These are phyloP conservation scores for Heliothis virescens DNA, from an alignment of 1,140 invertebrate genomes.

Conservation along the genomic window DNA sequence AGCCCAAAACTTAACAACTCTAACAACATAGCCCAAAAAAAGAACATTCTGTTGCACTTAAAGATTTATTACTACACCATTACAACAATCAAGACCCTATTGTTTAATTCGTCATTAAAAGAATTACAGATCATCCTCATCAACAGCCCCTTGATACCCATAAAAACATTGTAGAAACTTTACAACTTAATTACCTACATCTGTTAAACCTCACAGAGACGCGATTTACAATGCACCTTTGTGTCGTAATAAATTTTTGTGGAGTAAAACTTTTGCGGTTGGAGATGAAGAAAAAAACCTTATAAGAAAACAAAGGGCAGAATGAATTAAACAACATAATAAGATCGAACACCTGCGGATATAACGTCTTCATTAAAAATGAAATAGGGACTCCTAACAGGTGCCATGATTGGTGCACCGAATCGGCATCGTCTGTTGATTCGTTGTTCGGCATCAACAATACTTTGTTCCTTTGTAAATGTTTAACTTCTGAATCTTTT, in stretches of 20 bases:
- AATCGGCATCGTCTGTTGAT: conserved; percentile 40
- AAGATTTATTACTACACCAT: conserved; percentile 42
- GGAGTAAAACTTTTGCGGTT: conserved; percentile 78
- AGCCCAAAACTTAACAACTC: not conserved
- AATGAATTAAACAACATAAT: conserved; percentile 84
- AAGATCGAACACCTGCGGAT: conserved; percentile 80
- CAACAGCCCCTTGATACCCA: conserved; percentile 58
- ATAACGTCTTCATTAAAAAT: conserved; percentile 82
- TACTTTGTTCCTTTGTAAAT: conserved; percentile 23
- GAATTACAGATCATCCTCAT: conserved; percentile 36
- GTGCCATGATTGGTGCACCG: conserved; percentile 69
- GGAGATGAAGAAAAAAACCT: conserved; percentile 65
- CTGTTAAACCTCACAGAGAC: conserved; percentile 77
- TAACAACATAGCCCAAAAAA: conserved; percentile 2
- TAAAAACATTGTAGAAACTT: conserved; percentile 78
- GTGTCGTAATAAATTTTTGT: conserved; percentile 77
- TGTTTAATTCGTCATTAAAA: conserved; percentile 48
- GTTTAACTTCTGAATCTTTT: conserved; percentile 21
- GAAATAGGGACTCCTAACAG: conserved; percentile 68
- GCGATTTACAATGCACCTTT: conserved; percentile 82
- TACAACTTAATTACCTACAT: conserved; percentile 84
- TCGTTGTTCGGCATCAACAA: not conserved
- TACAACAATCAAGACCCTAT: conserved; percentile 29
- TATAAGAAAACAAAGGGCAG: conserved; percentile 84
- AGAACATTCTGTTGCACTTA: conserved; percentile 19